Evolutionary conservation across 1,140 invertebrate genomes (phyloP).

Genomic region (Homalodisca vitripennis): DNA sequence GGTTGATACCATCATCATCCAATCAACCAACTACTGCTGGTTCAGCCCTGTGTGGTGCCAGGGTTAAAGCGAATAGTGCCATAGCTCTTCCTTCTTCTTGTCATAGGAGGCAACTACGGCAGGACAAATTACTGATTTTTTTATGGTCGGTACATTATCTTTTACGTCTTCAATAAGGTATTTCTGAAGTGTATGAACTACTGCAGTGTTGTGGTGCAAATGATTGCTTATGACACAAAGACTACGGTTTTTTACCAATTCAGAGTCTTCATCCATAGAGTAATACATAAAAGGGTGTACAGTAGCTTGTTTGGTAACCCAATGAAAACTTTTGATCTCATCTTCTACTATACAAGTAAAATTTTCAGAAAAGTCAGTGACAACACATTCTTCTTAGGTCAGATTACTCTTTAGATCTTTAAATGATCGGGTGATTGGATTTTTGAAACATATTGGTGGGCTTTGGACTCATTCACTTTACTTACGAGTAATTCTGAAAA

Average conservation of each 20-base stretch:
- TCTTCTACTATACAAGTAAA: not conserved
- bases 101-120: too few relatives aligned
- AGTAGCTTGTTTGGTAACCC: not conserved
- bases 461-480: conserved; percentile 19
- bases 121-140: too few relatives aligned
- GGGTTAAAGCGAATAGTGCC: too few relatives aligned
- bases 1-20: too few relatives aligned
- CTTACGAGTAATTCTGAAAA: conserved; percentile 14
- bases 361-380: conserved; percentile 29
- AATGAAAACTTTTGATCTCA: not conserved
- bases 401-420: not conserved
- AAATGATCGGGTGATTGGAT: conserved; percentile 3
- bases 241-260: conserved; percentile 13
- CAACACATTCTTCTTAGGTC: too few relatives aligned
- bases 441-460: conserved; percentile 15
- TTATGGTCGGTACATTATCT: not conserved
- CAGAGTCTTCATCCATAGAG: conserved; percentile 7
- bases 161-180: too few relatives aligned
- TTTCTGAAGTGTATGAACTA: too few relatives aligned
- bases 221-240: conserved; percentile 27
- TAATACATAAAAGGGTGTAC: conserved; percentile 22
- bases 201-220: too few relatives aligned
- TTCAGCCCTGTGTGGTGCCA: too few relatives aligned
- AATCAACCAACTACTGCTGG: too few relatives aligned
- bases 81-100: too few relatives aligned